Conservation (phyloP, 2,113 vertebrate species). For the Delphinus delphis region DNA sequence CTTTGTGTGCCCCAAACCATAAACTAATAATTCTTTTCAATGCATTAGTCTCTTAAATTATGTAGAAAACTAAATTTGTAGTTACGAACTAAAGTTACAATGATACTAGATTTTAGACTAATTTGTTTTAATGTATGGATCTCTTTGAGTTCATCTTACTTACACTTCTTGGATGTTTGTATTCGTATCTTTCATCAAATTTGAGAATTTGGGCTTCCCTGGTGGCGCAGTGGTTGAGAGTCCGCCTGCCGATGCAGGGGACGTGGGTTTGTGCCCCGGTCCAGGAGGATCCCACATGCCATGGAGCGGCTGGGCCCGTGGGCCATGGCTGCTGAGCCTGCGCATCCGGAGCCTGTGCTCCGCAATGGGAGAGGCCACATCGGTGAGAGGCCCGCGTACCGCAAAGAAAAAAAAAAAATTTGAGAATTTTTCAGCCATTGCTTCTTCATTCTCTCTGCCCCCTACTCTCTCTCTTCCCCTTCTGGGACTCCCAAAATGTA, state of each 20-base stretch:
- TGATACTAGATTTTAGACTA: neutral
- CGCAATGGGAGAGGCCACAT: too few relatives aligned
- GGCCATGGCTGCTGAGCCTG: too few relatives aligned
- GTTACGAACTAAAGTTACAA: neutral
- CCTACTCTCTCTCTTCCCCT: neutral
- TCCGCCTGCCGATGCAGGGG: too few relatives aligned
- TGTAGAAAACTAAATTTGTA: neutral
- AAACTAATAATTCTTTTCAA: neutral
- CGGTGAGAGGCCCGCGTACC: too few relatives aligned
- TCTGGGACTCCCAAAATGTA: neutral
- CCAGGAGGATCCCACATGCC: too few relatives aligned
- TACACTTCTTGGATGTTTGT: neutral
- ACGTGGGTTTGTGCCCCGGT: too few relatives aligned
- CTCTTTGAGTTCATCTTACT: neutral
- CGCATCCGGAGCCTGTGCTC: too few relatives aligned
- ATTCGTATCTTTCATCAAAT: neutral
- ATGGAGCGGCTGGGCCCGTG: too few relatives aligned
- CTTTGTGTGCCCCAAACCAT: neutral
- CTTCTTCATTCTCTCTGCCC: neutral
- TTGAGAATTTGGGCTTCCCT: neutral
- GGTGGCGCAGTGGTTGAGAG: too few relatives aligned
- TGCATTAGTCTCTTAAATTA: neutral
- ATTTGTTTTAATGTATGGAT: neutral
- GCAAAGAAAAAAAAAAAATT: neutral
- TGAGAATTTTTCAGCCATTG: neutral